Evolutionary conservation across 2,888 invertebrate genomes (phyloP).

Genomic region (Volucella bombylans): DNA sequence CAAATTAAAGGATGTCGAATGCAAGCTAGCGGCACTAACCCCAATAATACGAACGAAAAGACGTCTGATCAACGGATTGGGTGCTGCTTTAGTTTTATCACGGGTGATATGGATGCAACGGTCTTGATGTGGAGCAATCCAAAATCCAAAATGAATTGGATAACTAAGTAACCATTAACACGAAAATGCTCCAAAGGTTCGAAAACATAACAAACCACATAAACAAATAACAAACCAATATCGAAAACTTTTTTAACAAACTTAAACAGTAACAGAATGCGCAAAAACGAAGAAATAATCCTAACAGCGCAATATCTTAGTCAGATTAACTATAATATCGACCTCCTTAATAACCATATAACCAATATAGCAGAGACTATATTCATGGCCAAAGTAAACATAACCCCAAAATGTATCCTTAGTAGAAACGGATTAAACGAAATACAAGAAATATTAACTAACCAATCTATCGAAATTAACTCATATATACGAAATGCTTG

Average conservation of each 20-base stretch:
- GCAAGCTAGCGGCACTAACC: constrained; percentile 2
- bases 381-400: constrained; percentile 7
- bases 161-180: constrained; percentile 6
- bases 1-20: constrained; percentile 23
- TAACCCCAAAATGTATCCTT: too few relatives aligned
- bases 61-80: constrained; percentile 6
- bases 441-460: too few relatives aligned
- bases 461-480: too few relatives aligned
- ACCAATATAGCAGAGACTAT: constrained; percentile 16
- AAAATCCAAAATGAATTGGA: neutral
- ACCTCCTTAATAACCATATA: constrained; percentile 18
- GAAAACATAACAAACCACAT: constrained; percentile 7
- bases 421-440: too few relatives aligned
- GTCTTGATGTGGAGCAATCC: neutral
- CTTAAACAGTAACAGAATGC: constrained; percentile 1
- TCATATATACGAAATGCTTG: too few relatives aligned
- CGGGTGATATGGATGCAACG: constrained; percentile 6
- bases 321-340: constrained; percentile 20
- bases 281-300: constrained; percentile 11
- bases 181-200: constrained; percentile 8
- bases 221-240: constrained; percentile 7
- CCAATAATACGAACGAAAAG: neutral
- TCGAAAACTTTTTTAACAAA: constrained; percentile 18
- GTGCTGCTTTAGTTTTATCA: constrained; percentile 3
- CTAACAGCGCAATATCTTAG: constrained; percentile 18